phyloP scores from a whole-genome alignment of 2,888 invertebrate species.

The Hirtodrosophila histrioides region DNA sequence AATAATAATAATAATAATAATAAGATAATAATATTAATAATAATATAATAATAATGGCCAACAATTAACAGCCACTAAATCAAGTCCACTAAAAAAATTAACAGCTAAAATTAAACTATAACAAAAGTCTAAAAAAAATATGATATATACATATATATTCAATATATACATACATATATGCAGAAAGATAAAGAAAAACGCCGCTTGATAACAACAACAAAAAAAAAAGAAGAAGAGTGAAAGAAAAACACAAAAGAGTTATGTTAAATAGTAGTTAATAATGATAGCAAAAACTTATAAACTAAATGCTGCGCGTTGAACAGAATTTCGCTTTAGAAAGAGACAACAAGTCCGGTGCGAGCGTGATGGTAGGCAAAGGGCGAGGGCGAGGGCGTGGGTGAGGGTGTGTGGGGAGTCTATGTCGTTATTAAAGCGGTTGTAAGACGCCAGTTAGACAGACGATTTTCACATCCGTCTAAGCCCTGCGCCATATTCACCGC shows the following conservation, averaged over 20 bases:
- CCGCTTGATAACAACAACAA: slow-evolving; percentile 37
- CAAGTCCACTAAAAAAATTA: slow-evolving; percentile 48
- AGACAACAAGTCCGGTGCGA: slow-evolving; percentile 51
- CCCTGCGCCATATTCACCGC: slow-evolving; percentile 80
- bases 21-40: too few species aligned
- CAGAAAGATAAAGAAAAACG: slow-evolving; percentile 18
- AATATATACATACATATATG: background rate
- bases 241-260: slow-evolving; percentile 18
- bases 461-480: slow-evolving; percentile 33
- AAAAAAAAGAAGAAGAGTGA: slow-evolving; percentile 19
- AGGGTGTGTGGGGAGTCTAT: slow-evolving; percentile 1
- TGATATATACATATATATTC: background rate
- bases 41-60: slow-evolving; percentile 53
- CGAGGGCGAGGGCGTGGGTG: slow-evolving; percentile 2
- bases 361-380: slow-evolving; percentile 13
- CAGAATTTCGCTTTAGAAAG: slow-evolving; percentile 54
- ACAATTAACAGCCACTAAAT: slow-evolving; percentile 52
- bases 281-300: slow-evolving; percentile 25
- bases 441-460: slow-evolving; percentile 15
- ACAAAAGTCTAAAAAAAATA: slow-evolving; percentile 15
- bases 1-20: slow-evolving; percentile 41
- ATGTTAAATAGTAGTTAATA: slow-evolving; percentile 4
- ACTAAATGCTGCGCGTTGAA: slow-evolving; percentile 63
- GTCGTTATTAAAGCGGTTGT: too few species aligned
- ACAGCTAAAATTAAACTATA: slow-evolving; percentile 35